Base-by-base conservation (phyloP, 2,888 invertebrate species). In the Diogma glabrata region DNA sequence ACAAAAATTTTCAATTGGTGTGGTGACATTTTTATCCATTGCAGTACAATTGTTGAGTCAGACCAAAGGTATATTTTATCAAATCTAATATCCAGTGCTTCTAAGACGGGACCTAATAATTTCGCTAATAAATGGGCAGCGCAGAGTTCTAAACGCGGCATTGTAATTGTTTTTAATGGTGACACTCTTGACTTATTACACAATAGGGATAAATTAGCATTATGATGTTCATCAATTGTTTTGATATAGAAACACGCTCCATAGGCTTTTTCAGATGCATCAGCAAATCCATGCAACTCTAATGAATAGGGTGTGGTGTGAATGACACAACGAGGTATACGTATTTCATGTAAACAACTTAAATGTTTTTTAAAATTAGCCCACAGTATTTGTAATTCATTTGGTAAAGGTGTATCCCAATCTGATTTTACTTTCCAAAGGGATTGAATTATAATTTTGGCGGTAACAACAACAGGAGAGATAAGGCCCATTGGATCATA, bases 101-200 rank as follows among this genome's bases (percentile, higher is more conserved):
- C 17, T 40, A 19, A 19, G 4, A 40, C 19, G 4, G 40, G 19
- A 3, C 12, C 20, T 3, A 19, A 19, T 40, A 40, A 19, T 19
- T 40, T 40, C 19, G 40, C 40, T 40, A 40, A 40, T 19, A 40
- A 40, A 40, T 40, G 40, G 6, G 19, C 40, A 9, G 40, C 40
- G 12, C 40, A 40, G 3, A 40, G 9, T 40, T 19, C 40, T 12
- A 40, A 40, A 10, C 40, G 40, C 3, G 40, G 40, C 17, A 19
- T 4, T 6, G 40, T 40, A 3, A 40, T 6, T 3, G 40, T 40
- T 19, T n/a, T 40, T 40, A 6, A 3, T 19, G 9, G 40, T 10
- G 38, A 38, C 3, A 38, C 16, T 14, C 38, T 38, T 8, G 17
- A 40, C 20, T 40, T 40, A 40, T 10, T 40, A 8, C 40, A 40